Base-by-base conservation (phyloP, 2,888 invertebrate species). In the Pseudococcus longispinus region DNA sequence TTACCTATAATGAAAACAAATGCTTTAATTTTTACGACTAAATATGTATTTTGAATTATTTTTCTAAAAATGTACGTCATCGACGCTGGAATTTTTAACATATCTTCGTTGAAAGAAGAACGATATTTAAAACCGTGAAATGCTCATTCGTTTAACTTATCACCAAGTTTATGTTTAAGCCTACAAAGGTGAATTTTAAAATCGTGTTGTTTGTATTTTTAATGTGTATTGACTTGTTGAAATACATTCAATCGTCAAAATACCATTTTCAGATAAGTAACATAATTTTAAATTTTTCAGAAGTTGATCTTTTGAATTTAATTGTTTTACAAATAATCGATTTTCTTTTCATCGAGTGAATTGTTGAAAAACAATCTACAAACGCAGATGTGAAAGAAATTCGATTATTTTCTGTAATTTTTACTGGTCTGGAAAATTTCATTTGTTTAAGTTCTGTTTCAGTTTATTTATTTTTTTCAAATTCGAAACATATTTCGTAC, bases 221-320 rank as follows among this genome's bases (percentile, higher is more conserved):
- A 80, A 80, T 80, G 42, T 80, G 77, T 80, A 80, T 80, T 80
- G 77, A 80, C 77, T 80, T 42, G 77, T 80, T 80, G 77, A 80
- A 80, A 42, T 80, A 42, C 42, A 80, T 80, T 80, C 42, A 80
- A 80, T 20, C 42, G 77, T 80, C 77, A 80, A 80, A 80, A 80
- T 80, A 80, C 77, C 77, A 80, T 80, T 80, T 70, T 80, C 77
- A 20, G 77, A 37, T 80, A 80, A 80, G 77, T 80, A 70, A 70
- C 11, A 42, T n/a, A 80, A 80, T 80, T 42, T 80, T 20, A 8
- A 80, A 20, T 80, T 80, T 80, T 80, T 80, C 20, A 42, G 18
- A 42, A 42, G 77, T 32, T 80, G 77, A 80, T 80, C 42, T 80
- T 80, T 80, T 29, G 26, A 55, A 74, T 32, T 74, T 74, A 74